A percentile compares a stretch with the other conserved stretches of the same genome.
Conservation (phyloP, 2,797 vertebrate species). For the Pteropus rufus region DNA sequence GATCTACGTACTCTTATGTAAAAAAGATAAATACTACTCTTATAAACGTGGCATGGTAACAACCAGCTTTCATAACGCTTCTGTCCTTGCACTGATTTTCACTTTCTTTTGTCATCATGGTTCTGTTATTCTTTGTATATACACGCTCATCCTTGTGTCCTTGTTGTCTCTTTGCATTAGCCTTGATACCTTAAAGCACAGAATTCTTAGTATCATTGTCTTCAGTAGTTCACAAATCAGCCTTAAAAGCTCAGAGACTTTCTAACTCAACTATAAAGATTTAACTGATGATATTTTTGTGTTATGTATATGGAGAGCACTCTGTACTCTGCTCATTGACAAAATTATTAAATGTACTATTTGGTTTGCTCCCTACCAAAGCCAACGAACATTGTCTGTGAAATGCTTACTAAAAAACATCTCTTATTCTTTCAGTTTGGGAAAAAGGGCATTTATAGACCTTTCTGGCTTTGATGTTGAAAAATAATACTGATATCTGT, state of each 20-base stretch:
- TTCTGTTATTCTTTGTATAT: background rate
- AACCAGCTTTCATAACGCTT: background rate
- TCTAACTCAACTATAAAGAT: background rate
- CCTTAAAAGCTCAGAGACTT: background rate
- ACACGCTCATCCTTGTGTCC: background rate
- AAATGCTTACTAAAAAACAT: background rate
- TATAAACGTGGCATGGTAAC: background rate
- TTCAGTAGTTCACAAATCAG: background rate
- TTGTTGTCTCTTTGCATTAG: background rate
- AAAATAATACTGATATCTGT: background rate
- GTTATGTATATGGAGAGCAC: fast-evolving
- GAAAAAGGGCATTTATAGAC: background rate
- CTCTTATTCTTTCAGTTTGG: background rate
- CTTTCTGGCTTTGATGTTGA: background rate
- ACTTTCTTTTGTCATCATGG: background rate
- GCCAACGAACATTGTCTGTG: background rate
- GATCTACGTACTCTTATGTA: background rate
- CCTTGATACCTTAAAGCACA: background rate
- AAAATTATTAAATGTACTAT: background rate
- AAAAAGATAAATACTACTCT: background rate
- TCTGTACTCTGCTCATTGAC: background rate
- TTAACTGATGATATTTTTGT: background rate
- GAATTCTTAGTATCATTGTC: background rate
- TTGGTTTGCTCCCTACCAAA: background rate
- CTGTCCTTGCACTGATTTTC: background rate